Conservation (phyloP, 2,888 invertebrate species). For the Sinodicranocentrus sp. region DNA sequence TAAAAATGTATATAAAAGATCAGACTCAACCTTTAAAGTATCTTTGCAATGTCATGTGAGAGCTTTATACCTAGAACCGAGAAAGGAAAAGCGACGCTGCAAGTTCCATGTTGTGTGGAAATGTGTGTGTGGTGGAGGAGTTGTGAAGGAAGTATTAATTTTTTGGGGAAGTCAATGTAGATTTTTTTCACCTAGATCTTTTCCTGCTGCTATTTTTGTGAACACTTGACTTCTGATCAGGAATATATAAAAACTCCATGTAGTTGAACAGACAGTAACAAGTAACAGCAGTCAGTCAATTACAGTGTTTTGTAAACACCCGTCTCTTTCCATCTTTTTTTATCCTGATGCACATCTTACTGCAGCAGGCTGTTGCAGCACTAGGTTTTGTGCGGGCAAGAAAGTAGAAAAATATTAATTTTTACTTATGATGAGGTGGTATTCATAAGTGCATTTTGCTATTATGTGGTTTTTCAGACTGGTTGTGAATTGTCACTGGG, state of each 20-base stretch:
- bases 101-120: background rate
- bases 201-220: conserved; percentile 43
- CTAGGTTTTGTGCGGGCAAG: too few species aligned
- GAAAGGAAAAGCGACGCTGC: background rate
- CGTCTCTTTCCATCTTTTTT: conserved; percentile 30
- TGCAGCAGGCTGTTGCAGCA: background rate
- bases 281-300: conserved; percentile 56
- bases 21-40: background rate
- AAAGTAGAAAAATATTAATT: too few species aligned
- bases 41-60: too few species aligned
- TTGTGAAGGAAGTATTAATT: background rate
- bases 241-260: conserved; percentile 24
- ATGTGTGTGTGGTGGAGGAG: background rate
- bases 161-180: background rate
- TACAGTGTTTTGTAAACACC: conserved; percentile 46
- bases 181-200: conserved; percentile 16
- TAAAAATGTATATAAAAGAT: background rate
- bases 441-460: too few species aligned
- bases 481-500: too few species aligned
- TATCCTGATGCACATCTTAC: conserved; percentile 15
- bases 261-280: conserved; percentile 50
- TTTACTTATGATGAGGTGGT: too few species aligned
- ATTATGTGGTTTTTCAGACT: too few species aligned
- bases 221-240: conserved; percentile 51
- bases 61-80: too few species aligned